Conservation (phyloP, 92 coral and sea anemone genomes). For the Phenganax marumi region DNA sequence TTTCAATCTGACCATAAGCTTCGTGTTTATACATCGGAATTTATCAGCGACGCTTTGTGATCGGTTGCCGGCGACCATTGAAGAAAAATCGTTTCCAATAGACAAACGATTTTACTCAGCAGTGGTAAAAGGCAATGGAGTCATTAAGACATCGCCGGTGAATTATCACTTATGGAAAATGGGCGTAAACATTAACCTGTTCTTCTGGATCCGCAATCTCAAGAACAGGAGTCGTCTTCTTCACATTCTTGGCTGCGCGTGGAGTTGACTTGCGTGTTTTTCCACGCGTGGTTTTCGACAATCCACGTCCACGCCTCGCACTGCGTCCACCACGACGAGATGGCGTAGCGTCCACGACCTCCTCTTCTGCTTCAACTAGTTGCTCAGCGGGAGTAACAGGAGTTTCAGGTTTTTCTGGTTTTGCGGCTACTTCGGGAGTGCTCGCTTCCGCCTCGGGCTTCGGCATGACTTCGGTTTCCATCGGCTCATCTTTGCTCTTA, state of each 20-base stretch:
- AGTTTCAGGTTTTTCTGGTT: slow-evolving; percentile 6
- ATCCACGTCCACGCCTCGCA: slow-evolving; percentile 69
- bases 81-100: too few relatives aligned
- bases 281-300: slow-evolving; percentile 42
- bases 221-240: slow-evolving; percentile 29
- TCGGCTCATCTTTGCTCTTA: neutral
- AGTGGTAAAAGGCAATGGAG: too few relatives aligned
- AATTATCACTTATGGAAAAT: neutral
- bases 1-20: too few relatives aligned
- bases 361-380: slow-evolving; percentile 27
- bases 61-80: too few relatives aligned
- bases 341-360: slow-evolving; percentile 51
- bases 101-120: too few relatives aligned
- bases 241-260: slow-evolving; percentile 51
- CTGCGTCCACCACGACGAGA: slow-evolving; percentile 71
- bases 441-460: slow-evolving; percentile 39
- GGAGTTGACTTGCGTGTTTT: slow-evolving; percentile 44
- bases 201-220: slow-evolving; percentile 34
- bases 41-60: too few relatives aligned
- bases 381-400: slow-evolving; percentile 6
- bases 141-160: neutral
- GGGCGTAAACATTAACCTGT: neutral
- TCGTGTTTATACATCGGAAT: too few relatives aligned
- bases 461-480: slow-evolving; percentile 22
- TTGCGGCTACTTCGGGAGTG: neutral